Evolutionary conservation across 1,140 invertebrate species (phyloP).

Genomic region (Drosophila chauvacae): DNA sequence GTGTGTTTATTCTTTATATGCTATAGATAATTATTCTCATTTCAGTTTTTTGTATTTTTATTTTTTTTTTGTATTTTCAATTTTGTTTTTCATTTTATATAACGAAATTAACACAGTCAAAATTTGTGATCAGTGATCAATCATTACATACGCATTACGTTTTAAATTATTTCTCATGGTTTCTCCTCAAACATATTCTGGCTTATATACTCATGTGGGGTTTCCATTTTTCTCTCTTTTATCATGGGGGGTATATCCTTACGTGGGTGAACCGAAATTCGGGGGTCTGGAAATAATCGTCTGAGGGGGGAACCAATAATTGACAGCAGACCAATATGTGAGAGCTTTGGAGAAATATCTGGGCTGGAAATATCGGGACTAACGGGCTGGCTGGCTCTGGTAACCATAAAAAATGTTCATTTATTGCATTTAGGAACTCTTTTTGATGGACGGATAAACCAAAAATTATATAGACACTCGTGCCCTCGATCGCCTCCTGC

Average conservation of each 20-base stretch:
- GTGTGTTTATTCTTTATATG: conserved; percentile 64
- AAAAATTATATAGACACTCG: conserved; percentile 75
- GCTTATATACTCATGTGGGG: conserved; percentile 35
- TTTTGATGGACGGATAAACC: conserved; percentile 81
- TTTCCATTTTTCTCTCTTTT: not conserved
- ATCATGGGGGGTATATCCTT: conserved; percentile 2
- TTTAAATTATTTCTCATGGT: conserved; percentile 66
- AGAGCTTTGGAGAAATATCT: conserved; percentile 1
- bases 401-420: conserved; percentile 72
- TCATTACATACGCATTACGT: conserved; percentile 82
- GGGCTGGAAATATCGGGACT: not conserved
- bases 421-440: conserved; percentile 83
- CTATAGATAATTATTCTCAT: conserved; percentile 77
- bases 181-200: conserved; percentile 48
- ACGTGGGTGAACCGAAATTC: conserved; percentile 43
- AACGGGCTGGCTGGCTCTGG: conserved; percentile 57
- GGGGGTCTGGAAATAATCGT: conserved; percentile 24
- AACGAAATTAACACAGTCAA: conserved; percentile 84
- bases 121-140: conserved; percentile 84
- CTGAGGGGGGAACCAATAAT: conserved; percentile 58
- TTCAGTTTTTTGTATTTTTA: conserved; percentile 45
- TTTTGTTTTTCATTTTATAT: conserved; percentile 72
- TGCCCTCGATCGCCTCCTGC: conserved; percentile 16
- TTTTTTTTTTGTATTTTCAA: conserved; percentile 44
- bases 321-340: conserved; percentile 68